Evolutionary conservation across 2,888 invertebrate species (phyloP).

Genomic region (Sepioteuthis lessoniana): DNA sequence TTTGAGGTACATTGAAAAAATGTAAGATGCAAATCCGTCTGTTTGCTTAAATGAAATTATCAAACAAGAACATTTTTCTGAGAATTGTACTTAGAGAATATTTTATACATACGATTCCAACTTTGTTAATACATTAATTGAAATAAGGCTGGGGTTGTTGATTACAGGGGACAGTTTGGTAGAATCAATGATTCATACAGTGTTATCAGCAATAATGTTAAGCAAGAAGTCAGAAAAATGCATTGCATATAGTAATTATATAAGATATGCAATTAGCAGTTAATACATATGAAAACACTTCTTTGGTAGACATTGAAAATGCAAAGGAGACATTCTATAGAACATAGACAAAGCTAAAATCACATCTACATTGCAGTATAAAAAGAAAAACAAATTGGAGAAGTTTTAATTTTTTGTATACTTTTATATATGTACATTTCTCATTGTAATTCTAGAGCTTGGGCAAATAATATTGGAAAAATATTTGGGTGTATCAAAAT

Average conservation of each 20-base stretch:
- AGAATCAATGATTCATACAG: background rate
- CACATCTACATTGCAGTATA: background rate
- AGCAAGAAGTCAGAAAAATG: background rate
- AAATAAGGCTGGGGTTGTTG: background rate
- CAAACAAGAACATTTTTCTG: too few species aligned
- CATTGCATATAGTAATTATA: background rate
- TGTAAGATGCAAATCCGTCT: too few species aligned
- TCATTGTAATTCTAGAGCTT: too few species aligned
- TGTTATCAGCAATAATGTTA: background rate
- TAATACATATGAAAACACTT: background rate
- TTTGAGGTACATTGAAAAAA: too few species aligned
- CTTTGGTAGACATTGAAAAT: background rate
- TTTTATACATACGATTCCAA: background rate
- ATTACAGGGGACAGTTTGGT: background rate
- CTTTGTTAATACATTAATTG: background rate
- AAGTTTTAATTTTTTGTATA: background rate
- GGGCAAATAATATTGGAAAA: too few species aligned
- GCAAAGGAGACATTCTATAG: background rate
- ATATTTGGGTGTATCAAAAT: too few species aligned
- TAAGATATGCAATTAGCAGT: background rate
- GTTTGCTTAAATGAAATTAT: too few species aligned
- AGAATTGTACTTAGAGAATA: too few species aligned
- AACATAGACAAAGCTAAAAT: background rate
- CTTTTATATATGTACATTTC: background rate
- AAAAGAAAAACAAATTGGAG: background rate